Evolutionary conservation across 2,113 vertebrate species (phyloP), one percentile per base, ranked within the genome.

Genomic region (Psephotus haematonotus): DNA sequence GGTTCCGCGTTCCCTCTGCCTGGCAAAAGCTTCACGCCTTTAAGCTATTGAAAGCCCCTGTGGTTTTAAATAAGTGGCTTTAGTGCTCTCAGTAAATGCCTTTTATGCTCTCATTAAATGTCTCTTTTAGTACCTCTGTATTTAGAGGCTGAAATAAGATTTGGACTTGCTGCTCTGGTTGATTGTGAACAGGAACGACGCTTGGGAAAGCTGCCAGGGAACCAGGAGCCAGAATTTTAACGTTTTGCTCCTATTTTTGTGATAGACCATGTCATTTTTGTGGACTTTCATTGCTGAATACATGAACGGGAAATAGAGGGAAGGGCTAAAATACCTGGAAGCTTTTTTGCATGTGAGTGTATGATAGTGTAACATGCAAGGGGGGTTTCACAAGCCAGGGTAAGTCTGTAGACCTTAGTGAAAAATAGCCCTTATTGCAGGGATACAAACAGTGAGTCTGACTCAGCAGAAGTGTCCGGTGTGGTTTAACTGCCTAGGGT

Each of bases 161-260:
- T n/a, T 33, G 53, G 65, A 17, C 41, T 62, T 1, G 3, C 27
- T 52, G 49, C 29, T 46, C 11, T 13, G 37, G 39, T 16, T 17
- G 17, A 5, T 1, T 17, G 71, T 11, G 87, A 43, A 4, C 0
- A 1, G 17, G 81, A 77, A 5, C 0, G 22, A 4, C 7, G 2
- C 55, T 47, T 33, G 4, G 43, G 55, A 27, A 50, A 24, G 6
- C 20, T 24, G 41, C 10, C 0, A 2, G 50, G 46, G 25, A 64
- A 11, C 33, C 2, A 9, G 37, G 55, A 31, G 43, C 13, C 23
- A 17, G 31, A 50, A 19, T 31, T 39, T 39, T 35, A 28, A 29
- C 20, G 35, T 43, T 53, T 24, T 60, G 15, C 33, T 49, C 39
- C 1, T 11, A 6, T 33, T 35, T 75, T 75, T 70, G 31, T 39